These are phyloP conservation scores for Agelastica alni DNA, from an alignment of 2,888 invertebrate species.

Conservation along the genomic window DNA sequence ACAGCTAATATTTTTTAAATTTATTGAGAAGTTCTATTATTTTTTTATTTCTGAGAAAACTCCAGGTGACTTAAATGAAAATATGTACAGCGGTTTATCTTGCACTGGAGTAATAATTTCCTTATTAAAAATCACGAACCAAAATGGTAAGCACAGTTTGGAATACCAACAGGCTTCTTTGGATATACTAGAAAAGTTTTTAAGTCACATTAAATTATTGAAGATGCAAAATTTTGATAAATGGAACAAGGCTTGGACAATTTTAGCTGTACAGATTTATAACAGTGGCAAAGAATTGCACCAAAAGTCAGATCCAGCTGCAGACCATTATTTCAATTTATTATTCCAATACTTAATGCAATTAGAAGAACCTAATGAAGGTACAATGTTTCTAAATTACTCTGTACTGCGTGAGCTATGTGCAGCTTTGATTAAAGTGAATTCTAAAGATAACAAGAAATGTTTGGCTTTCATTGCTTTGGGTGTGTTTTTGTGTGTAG, in stretches of 20 bases:
- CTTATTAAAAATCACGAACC: conserved; percentile 16
- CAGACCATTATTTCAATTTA: conserved; percentile 20
- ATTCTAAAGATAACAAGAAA: conserved; percentile 25
- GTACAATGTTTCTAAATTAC: conserved; percentile 17
- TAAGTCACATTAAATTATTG: conserved; percentile 25
- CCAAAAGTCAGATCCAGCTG: conserved; percentile 18
- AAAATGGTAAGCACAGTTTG: conserved; percentile 4
- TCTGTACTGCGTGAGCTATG: conserved; percentile 16
- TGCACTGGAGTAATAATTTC: conserved; percentile 1
- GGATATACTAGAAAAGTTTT: conserved; percentile 30
- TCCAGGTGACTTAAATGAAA: not conserved
- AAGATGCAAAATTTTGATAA: conserved; percentile 33
- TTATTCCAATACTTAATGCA: conserved; percentile 28
- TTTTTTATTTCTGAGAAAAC: not conserved
- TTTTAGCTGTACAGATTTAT: conserved; percentile 31
- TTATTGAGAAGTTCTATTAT: conserved; percentile 3
- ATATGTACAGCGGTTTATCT: conserved; percentile 1
- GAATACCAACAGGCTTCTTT: conserved; percentile 18
- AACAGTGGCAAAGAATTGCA: conserved; percentile 37
- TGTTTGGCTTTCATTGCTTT: conserved; percentile 39
- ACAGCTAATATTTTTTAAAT: conserved; percentile 21
- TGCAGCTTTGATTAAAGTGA: conserved; percentile 13
- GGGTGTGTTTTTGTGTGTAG: conserved; percentile 33
- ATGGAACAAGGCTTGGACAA: conserved; percentile 35
- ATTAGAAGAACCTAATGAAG: conserved; percentile 26